Evolutionary conservation across 2,888 invertebrate genomes (phyloP), one percentile per base, ranked within the genome.

Genomic region (Napeogenes sylphis): DNA sequence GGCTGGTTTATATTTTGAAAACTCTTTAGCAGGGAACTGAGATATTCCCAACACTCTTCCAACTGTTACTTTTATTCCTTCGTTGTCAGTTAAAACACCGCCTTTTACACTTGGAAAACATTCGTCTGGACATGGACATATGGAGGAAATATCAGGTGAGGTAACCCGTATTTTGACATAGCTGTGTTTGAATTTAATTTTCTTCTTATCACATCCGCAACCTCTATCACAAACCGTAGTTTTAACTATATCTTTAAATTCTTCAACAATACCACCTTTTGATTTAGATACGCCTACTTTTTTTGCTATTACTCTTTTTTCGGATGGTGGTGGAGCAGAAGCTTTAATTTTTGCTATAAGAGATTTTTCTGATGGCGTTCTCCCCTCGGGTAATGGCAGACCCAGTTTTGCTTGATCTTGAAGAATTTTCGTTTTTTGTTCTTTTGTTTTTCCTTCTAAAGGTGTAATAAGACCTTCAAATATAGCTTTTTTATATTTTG

Each of bases 151-250:
- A 58, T 85, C 85, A 10, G 86, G 85, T 14, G 85, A 84, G 6
- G 84, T 84, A 0, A 85, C 84, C 73, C 77, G 76, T 64, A 86
- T 85, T 72, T 85, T 85, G 0, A 85, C 78, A 46, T 84, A 85
- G 68, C 86, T 85, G 46, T 85, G 83, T 68, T 85, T 85, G 69
- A 86, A 86, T 73, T 77, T 75, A 54, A 85, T 84, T 78, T 85
- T 85, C 66, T 85, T 85, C 67, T 79, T 83, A 63, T 84, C 83
- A 71, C 85, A 84, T 4, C 85, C 85, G 68, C 85, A 85, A 30
- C 74, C 83, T 56, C 79, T 74, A 57, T 85, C 85, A 70, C 85
- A 85, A 21, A 75, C 84, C 32, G 81, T 81, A 4, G 79, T 80
- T 78, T 83, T 85, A 2, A 73, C 57, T n/a, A 83, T 72, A 47